Evolutionary conservation across 53 echinoderm and acorn worm species (phyloP), one percentile per base, ranked within the genome.

Genomic region (Holothuria leucospilota): DNA sequence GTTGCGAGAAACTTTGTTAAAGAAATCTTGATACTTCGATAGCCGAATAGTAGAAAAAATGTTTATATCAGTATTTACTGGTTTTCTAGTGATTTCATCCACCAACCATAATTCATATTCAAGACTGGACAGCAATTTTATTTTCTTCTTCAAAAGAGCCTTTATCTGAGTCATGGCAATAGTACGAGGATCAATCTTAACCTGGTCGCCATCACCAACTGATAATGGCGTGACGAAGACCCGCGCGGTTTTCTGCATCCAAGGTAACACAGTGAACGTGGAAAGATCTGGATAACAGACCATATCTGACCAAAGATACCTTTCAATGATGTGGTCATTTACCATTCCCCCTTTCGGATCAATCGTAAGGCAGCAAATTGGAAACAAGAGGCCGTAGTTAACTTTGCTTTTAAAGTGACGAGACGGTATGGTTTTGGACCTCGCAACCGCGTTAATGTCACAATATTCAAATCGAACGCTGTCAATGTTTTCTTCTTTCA

Each of bases 91-190:
- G 15, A 25, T 30, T 21, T 66, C 59, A 49, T 85, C 73, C 39
- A 84, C 83, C 62, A 72, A 61, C 14, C 62, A 62, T 15, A 89
- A 89, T 74, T 89, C 89, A 20, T 72, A 89, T 13, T 23, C 64
- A 56, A 71, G 21, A 2, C 84, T 63, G 30, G 89, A 89, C 14
- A 84, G 38, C 10, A 89, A 56, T 4, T 70, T 29, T 27, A n/a
- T 84, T 18, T 84, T 46, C 6, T 7, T 46, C 46, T 46, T 46
- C 46, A 46, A 9, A 46, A 46, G 46, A 46, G 46, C 8, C 46
- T 46, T 7, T 46, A 46, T 46, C 46, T 46, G 46, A 46, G 46
- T 11, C 8, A 46, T 46, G 11, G 46, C 46, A 46, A 46, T 46
- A 7, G 46, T 4, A 46, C 46, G 46, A 7, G 46, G 46, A 46